Percentiles rank a stretch among this genome's conserved stretches.
phyloP scores from a whole-genome alignment of 2,888 invertebrate species.

The Lepidonotus clava region DNA sequence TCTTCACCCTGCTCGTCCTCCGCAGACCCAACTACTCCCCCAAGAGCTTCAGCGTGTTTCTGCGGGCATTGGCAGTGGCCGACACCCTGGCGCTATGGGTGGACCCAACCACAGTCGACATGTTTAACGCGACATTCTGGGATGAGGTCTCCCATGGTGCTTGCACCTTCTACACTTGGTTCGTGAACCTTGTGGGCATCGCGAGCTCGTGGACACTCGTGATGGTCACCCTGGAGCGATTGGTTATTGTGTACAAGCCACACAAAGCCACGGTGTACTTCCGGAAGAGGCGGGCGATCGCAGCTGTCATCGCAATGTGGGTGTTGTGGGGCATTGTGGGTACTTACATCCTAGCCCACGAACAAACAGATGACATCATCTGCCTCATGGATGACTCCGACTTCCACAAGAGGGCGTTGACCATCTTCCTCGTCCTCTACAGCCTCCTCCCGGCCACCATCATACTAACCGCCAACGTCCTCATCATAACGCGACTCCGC shows the following conservation, averaged over 20 bases:
- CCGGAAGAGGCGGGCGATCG: not conserved
- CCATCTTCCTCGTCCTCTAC: not conserved
- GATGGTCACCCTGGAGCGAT: not conserved
- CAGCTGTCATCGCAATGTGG: not conserved
- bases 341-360: not conserved
- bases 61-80: not conserved
- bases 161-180: not conserved
- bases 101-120: not conserved
- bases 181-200: not conserved
- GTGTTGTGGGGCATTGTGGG: not conserved
- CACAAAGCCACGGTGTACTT: not conserved
- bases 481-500: not conserved
- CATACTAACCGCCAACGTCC: not conserved
- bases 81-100: not conserved
- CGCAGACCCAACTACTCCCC: not conserved
- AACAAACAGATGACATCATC: not conserved
- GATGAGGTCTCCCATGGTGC: not conserved
- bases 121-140: not conserved
- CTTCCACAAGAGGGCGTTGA: not conserved
- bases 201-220: slow-evolving; percentile 11
- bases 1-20: not conserved
- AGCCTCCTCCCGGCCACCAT: not conserved
- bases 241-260: not conserved
- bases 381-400: not conserved
- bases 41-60: not conserved